Conservation (phyloP, 1,140 invertebrate species). For the Habropoda laboriosa region DNA sequence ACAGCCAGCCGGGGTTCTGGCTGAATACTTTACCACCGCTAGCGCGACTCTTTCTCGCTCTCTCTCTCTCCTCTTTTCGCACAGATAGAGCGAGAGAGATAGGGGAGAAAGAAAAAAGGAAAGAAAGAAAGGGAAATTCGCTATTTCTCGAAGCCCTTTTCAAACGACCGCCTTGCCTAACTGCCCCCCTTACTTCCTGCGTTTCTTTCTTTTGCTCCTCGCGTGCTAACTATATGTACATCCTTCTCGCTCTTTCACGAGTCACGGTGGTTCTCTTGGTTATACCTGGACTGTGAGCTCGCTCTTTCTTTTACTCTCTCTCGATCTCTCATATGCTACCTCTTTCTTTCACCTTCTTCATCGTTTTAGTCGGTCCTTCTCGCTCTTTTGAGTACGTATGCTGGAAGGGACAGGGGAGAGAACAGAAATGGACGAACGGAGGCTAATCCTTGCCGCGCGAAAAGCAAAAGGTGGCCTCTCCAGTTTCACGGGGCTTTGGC, state of each 20-base stretch:
- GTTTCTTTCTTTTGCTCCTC: conserved; percentile 20
- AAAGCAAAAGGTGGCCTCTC: conserved; percentile 67
- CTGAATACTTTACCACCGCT: conserved; percentile 52
- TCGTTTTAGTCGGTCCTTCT: not conserved
- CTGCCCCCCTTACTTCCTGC: not conserved
- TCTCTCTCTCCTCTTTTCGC: no score
- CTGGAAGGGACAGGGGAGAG: not conserved
- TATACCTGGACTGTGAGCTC: no score
- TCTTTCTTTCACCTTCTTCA: conserved; percentile 13
- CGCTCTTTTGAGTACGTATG: not conserved
- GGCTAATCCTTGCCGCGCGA: conserved; percentile 63
- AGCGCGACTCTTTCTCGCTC: not conserved
- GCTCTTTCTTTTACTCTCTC: conserved; percentile 13
- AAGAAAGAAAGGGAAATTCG: conserved; percentile 31
- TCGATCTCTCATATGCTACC: not conserved
- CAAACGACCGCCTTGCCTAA: conserved; percentile 29
- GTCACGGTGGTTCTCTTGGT: not conserved
- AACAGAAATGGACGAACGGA: not conserved
- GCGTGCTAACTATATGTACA: no score
- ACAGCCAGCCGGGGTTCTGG: conserved; percentile 47
- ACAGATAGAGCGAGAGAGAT: not conserved
- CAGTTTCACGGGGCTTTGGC: conserved; percentile 63
- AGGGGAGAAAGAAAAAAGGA: not conserved
- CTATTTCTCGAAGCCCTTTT: conserved; percentile 44
- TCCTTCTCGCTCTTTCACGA: not conserved